Evolutionary conservation across 53 echinoderm and acorn worm genomes (phyloP), one percentile per base, ranked within the genome.

Genomic region (Antedon mediterranea): DNA sequence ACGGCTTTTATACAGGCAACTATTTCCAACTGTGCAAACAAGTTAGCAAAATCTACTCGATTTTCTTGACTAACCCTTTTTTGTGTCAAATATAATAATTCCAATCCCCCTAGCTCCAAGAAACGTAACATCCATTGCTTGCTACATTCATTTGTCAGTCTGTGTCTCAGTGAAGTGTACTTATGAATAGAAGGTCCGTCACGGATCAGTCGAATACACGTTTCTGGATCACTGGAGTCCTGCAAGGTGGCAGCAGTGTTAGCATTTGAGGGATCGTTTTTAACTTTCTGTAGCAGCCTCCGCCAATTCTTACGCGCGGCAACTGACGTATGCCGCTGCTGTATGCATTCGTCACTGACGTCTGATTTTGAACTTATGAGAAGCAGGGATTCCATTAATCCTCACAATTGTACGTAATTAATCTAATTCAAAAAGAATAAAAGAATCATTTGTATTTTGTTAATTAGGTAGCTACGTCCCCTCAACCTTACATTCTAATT

Each of bases 1-100:
- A 89, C 89, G 72, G 92, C 86, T 82, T 86, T 88, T 28, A 91
- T 57, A 32, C 91, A 88, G 79, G 81, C 83, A 34, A 91, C 88
- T 27, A 83, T 86, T 85, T 91, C 88, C 26, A 88, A 82, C 75
- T 91, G 88, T 33, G 88, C 91, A 71, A 85, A 91, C 29, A 86
- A 85, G 71, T 81, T 74, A 13, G 91, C 90, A 71, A 90, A 78
- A 76, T 82, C 85, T 43, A 74, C 34, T 3, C 76, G 78, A 79
- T 78, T 34, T 71, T 76, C 72, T 32, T 81, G 82, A 71, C 85
- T 84, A 9, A 90, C 85, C 72, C 87, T 81, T 33, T 72, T 71
- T 43, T 87, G 75, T 0, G 85, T 82, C 32, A 76, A 76, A 74
- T 87, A 83, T 28, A 90, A 81, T 82, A 90, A 73, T 82, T 84